Conservation (phyloP, 2,797 vertebrate species). For the Chanos chanos region DNA sequence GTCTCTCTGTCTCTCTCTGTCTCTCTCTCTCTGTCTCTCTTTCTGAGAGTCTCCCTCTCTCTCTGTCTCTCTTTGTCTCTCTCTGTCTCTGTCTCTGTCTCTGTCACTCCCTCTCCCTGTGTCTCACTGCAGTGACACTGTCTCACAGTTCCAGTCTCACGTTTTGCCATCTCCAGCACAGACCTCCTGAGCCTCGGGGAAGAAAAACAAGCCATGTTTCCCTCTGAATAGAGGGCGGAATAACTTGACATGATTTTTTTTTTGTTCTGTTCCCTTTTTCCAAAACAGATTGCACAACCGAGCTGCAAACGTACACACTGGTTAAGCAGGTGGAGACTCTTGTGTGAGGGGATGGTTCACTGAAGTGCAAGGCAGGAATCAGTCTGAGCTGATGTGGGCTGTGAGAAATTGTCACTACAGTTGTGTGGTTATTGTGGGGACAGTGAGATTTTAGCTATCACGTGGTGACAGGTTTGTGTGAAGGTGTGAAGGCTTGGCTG, state of each 20-base stretch:
- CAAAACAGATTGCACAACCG: conserved; percentile 52
- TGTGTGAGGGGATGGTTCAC: neutral
- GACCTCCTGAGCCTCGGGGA: conserved; percentile 41
- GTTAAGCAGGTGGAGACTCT: conserved; percentile 31
- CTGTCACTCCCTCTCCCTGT: conserved; percentile 20
- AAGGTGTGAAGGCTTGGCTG: no score
- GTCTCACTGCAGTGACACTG: conserved; percentile 21
- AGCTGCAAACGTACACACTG: conserved; percentile 34
- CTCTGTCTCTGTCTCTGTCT: conserved; percentile 37
- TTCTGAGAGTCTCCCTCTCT: no score
- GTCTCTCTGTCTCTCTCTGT: no score
- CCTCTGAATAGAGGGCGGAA: conserved; percentile 16
- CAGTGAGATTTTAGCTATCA: no score
- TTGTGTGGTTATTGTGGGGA: neutral
- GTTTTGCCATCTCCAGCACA: conserved; percentile 32
- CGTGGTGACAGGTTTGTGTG: no score
- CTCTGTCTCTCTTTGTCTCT: no score
- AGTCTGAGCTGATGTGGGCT: neutral
- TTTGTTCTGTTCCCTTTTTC: conserved; percentile 9
- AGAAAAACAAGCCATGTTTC: conserved; percentile 40
- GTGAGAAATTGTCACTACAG: neutral
- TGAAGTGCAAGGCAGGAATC: conserved; percentile 21
- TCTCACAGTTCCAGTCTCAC: conserved; percentile 26
- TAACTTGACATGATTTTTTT: neutral
- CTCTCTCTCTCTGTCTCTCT: conserved; percentile 1